Conservation (phyloP, 2,888 invertebrate species). For the Drosophila algonquin region DNA sequence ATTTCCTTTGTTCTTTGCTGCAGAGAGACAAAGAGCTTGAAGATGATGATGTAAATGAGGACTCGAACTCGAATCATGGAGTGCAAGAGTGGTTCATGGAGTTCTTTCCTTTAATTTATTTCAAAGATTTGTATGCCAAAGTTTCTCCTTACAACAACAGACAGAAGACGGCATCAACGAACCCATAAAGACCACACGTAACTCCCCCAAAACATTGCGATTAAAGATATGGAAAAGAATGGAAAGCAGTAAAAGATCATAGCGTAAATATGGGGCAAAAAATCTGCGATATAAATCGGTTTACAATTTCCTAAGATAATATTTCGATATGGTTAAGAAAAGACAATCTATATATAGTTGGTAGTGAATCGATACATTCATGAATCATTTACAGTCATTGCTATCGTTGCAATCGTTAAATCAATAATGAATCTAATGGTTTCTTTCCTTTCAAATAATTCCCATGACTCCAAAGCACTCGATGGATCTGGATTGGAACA, state of each 20-base stretch:
- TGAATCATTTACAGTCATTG: background rate
- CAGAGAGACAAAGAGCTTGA: background rate
- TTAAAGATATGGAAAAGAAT: no score
- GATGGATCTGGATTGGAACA: background rate
- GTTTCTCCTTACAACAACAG: no score
- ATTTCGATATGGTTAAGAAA: background rate
- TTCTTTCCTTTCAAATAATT: background rate
- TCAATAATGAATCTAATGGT: background rate
- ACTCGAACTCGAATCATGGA: background rate
- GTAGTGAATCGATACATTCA: background rate
- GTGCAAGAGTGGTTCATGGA: no score
- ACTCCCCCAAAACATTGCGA: background rate
- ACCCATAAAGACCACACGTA: background rate
- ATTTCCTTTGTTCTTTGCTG: constrained; percentile 29
- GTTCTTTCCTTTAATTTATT: no score
- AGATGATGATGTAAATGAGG: background rate
- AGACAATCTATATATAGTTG: background rate
- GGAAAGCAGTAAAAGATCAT: background rate
- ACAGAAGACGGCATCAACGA: background rate
- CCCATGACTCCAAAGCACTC: background rate
- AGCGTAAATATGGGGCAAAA: background rate
- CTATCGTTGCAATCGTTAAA: background rate
- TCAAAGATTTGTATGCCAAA: background rate
- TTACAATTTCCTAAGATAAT: background rate
- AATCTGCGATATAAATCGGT: no score